Conservation (phyloP, 35 echinoderm and acorn worm species). For the Apostichopus japonicus region DNA sequence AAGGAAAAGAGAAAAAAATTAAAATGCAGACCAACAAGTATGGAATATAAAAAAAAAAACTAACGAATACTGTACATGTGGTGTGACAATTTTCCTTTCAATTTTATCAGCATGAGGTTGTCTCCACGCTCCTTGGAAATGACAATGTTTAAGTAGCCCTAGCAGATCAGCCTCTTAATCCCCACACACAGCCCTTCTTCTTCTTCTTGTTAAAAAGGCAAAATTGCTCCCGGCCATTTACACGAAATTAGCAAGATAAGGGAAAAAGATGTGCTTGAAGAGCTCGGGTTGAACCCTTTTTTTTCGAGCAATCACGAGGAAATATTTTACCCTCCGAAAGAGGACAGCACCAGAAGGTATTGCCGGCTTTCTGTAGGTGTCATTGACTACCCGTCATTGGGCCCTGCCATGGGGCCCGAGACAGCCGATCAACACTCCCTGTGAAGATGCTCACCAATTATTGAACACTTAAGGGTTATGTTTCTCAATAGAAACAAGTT, state of each 20-base stretch:
- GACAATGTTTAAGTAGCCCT: background rate
- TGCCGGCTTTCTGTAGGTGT: slow-evolving; percentile 10
- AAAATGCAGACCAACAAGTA: background rate
- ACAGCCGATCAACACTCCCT: background rate
- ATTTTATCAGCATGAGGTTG: background rate
- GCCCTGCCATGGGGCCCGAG: slow-evolving; percentile 11
- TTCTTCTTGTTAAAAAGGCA: background rate
- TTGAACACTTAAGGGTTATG: slow-evolving; percentile 47
- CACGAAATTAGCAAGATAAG: background rate
- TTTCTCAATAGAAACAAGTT: slow-evolving; percentile 50
- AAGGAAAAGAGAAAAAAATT: background rate
- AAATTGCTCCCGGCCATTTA: background rate
- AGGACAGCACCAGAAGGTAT: slow-evolving; percentile 43
- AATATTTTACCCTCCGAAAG: slow-evolving; percentile 11
- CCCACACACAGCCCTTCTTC: background rate
- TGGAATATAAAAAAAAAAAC: background rate
- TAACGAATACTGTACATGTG: background rate
- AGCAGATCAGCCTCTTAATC: background rate
- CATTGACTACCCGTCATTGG: slow-evolving; percentile 32
- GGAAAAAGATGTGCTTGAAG: background rate
- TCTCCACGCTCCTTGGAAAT: background rate
- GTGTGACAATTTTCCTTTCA: background rate
- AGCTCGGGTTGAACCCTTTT: slow-evolving; percentile 2
- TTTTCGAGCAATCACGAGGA: background rate
- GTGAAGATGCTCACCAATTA: slow-evolving; percentile 34